Evolutionary conservation across 2,888 invertebrate genomes (phyloP).

Genomic region (Epistrophella euchroma): DNA sequence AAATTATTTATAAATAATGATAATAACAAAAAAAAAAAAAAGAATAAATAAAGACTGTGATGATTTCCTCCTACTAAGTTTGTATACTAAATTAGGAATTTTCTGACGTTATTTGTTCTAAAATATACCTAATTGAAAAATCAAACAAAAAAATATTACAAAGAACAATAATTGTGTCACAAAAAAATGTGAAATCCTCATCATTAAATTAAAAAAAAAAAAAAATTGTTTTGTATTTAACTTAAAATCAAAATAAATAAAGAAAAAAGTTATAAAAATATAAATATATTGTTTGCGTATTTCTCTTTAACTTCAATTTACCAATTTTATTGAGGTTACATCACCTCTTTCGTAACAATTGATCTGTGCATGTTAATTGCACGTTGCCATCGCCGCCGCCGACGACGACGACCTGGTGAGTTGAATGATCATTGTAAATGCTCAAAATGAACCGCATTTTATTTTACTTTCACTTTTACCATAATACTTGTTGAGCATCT

Average conservation of each 20-base stretch:
- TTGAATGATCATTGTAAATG: conserved; percentile 59
- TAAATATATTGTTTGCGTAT: conserved; percentile 14
- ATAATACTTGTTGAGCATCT: conserved; percentile 13
- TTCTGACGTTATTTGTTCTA: conserved; percentile 50
- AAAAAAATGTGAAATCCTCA: conserved; percentile 59
- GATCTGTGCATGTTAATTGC: conserved; percentile 53
- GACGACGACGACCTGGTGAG: conserved; percentile 23
- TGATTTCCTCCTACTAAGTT: conserved; percentile 71
- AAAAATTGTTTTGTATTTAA: conserved; percentile 33
- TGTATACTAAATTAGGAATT: conserved; percentile 45
- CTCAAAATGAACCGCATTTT: conserved; percentile 41
- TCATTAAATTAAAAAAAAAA: conserved; percentile 43
- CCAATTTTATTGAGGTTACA: conserved; percentile 35
- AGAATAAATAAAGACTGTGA: conserved; percentile 70
- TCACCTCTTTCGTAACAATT: conserved; percentile 51
- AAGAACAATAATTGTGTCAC: conserved; percentile 28
- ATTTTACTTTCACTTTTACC: conserved; percentile 66
- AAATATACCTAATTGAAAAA: conserved; percentile 10
- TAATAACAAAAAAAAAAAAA: conserved; percentile 19
- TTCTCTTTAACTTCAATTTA: conserved; percentile 21
- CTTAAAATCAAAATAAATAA: conserved; percentile 43
- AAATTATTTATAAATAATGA: conserved; percentile 50
- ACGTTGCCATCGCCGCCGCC: background rate
- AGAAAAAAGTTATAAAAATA: conserved; percentile 27
- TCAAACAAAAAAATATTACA: background rate